Percentiles rank a stretch among this genome's conserved stretches.
phyloP scores from a whole-genome alignment of 2,113 vertebrate species.

The Psittacula cyanocephala region DNA sequence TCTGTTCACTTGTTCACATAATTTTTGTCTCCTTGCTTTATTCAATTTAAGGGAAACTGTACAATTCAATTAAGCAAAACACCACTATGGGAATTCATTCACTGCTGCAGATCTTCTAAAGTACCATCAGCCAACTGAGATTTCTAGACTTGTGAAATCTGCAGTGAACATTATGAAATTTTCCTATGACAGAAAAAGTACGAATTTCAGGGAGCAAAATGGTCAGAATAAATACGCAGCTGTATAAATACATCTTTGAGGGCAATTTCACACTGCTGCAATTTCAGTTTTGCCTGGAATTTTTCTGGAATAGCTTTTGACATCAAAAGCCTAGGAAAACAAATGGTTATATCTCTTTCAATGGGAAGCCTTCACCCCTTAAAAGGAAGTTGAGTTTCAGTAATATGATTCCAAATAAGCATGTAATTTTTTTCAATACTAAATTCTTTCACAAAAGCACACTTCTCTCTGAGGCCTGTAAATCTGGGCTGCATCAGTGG shows the following conservation, averaged over 20 bases:
- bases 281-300: slow-evolving; percentile 17
- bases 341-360: slow-evolving; percentile 7
- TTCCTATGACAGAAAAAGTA: background rate
- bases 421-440: slow-evolving; percentile 19
- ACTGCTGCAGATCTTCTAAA: background rate
- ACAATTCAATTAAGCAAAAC: background rate
- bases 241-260: background rate
- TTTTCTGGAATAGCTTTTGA: slow-evolving; percentile 36
- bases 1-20: background rate
- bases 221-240: background rate
- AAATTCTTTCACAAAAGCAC: background rate
- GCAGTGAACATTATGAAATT: background rate
- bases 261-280: slow-evolving; percentile 13
- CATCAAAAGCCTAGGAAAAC: slow-evolving; percentile 22
- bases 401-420: slow-evolving; percentile 33
- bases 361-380: background rate
- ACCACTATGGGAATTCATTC: background rate
- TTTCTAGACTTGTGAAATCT: background rate
- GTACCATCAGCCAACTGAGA: background rate
- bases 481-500: background rate
- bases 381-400: background rate
- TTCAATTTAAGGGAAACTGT: background rate
- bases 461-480: background rate
- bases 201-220: background rate
- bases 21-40: background rate